Evolutionary conservation across 2,113 vertebrate genomes (phyloP), one percentile per base, ranked within the genome.

Genomic region (Tupaia tana): DNA sequence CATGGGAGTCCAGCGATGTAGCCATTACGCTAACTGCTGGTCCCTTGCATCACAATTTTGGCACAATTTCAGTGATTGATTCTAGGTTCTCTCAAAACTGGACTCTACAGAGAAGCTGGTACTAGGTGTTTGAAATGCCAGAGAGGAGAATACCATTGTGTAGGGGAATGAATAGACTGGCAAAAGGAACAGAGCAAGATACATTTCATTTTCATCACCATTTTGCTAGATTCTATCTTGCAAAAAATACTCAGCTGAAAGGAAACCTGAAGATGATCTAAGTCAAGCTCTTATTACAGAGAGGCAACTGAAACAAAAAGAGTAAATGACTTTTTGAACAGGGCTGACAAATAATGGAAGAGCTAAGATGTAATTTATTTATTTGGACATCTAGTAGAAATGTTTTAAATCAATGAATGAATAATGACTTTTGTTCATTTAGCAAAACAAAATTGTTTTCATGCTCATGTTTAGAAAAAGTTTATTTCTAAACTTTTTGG

Each of bases 401-500:
- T 74, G 8, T 34, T 82, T 95, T 77, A 92, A 93, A 78, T 93
- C 66, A 96, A 96, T 74, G 52, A 90, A 69, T 92, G 63, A 95
- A 71, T 11, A 93, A 78, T 31, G 93, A 73, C 22, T 94, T 94
- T 96, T 64, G 56, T 82, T 80, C 58, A 73, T 80, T 92, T 31
- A 67, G 34, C 24, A 82, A 94, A 19, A 92, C 7, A 77, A 31
- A 91, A 67, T 54, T 95, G 58, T 92, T 83, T 69, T 83, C 67
- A 77, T 70, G 22, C 27, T 83, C 58, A 63, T 84, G 82, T 82
- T 77, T 89, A 88, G 81, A 80, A 43, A 93, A 96, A 86, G 13
- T 75, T 8, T 69, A 20, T 75, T 69, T 93, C 58, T 31, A 58
- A 90, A 77, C 9, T 56, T 34, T 78, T 96, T 80, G 74, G 58